A percentile compares a stretch with the other conserved stretches of the same genome.
Conservation (phyloP, 2,888 invertebrate species). For the Tetanocera ferruginea region DNA sequence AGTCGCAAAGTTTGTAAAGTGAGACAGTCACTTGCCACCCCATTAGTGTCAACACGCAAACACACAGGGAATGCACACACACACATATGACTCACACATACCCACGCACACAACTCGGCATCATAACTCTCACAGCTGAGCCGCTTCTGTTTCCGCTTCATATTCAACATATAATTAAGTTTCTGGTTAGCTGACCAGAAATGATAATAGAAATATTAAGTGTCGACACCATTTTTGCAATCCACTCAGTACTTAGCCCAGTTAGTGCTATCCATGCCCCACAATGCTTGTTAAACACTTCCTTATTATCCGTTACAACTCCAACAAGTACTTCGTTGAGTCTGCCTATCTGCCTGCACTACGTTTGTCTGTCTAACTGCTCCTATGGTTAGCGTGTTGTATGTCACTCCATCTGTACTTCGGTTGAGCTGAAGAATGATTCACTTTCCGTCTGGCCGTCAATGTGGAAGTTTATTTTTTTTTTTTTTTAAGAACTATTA, state of each 20-base stretch:
- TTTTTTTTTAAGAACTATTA: not conserved
- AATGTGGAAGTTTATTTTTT: not conserved
- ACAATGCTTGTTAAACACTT: not conserved
- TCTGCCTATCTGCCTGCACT: not conserved
- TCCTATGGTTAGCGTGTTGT: not conserved
- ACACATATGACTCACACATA: not conserved
- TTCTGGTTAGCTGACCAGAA: constrained; percentile 32
- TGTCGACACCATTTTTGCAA: not conserved
- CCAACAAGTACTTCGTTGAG: too few species aligned
- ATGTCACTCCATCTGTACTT: not conserved
- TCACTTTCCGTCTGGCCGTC: too few species aligned
- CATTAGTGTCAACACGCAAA: constrained; percentile 12
- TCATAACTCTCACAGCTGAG: constrained; percentile 13
- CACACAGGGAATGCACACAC: not conserved
- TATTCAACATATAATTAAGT: constrained; percentile 33
- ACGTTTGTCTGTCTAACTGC: not conserved
- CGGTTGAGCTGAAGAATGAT: too few species aligned
- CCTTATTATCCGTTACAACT: not conserved
- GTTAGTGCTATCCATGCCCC: not conserved
- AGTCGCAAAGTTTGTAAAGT: constrained; percentile 7
- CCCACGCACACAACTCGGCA: not conserved
- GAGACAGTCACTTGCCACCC: constrained; percentile 28
- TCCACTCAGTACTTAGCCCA: not conserved
- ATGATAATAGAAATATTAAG: constrained; percentile 32
- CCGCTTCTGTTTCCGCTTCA: constrained; percentile 25